Conservation (phyloP, 2,113 vertebrate genomes). For the Toxotes jaculatrix region DNA sequence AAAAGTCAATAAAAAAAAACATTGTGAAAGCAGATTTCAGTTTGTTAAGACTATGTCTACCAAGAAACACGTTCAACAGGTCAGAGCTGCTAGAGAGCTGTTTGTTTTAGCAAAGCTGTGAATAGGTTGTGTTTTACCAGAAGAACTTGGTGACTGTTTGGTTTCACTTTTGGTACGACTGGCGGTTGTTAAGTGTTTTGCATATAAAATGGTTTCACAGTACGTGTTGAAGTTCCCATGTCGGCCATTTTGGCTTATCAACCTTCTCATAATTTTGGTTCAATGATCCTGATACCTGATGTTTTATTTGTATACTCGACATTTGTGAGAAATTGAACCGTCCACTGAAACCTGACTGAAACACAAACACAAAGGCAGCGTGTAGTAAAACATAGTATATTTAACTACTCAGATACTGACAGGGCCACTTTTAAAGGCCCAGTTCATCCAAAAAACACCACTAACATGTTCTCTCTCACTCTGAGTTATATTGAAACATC, state of each 20-base stretch:
- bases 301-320: not conserved
- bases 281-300: too few species aligned
- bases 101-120: not conserved
- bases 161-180: constrained; percentile 1
- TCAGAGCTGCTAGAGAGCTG: not conserved
- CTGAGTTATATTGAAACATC: too few species aligned
- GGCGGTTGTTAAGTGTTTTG: not conserved
- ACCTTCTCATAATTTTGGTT: not conserved
- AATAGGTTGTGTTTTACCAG: not conserved
- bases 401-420: too few species aligned
- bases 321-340: too few species aligned
- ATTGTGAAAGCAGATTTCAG: constrained; percentile 45
- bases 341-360: too few species aligned
- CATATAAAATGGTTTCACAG: not conserved
- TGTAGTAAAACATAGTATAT: too few species aligned
- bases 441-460: not conserved
- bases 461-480: too few species aligned
- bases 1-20: constrained; percentile 45
- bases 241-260: not conserved
- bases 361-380: too few species aligned
- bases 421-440: not conserved
- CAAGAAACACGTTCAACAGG: not conserved
- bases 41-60: constrained; percentile 14
- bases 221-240: not conserved
- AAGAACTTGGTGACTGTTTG: not conserved